Percentiles rank a stretch among this genome's conserved stretches.
Conservation (phyloP, 2,888 invertebrate genomes). For the Timema cristinae region DNA sequence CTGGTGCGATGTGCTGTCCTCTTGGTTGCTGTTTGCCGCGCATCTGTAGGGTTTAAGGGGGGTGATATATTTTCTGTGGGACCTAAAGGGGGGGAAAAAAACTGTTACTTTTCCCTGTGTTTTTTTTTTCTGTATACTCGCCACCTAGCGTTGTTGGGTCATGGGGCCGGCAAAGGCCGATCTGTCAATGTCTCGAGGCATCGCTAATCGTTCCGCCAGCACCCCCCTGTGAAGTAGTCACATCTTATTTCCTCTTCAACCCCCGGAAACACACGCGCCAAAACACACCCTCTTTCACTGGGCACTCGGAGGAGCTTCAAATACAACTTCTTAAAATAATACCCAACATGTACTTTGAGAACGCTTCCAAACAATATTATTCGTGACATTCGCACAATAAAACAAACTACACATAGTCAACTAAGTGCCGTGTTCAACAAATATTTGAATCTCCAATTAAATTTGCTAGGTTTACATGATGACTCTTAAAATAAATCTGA, state of each 20-base stretch:
- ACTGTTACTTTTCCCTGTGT: not conserved
- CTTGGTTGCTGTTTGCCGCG: constrained; percentile 36
- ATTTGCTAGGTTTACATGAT: too few relatives aligned
- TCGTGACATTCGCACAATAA: too few relatives aligned
- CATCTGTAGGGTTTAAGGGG: constrained; percentile 28
- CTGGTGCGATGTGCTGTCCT: constrained; percentile 38
- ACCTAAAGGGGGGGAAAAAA: not conserved
- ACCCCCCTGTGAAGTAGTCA: not conserved
- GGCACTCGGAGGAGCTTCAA: too few relatives aligned
- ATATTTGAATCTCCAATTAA: too few relatives aligned
- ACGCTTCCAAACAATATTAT: too few relatives aligned
- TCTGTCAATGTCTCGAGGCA: constrained; percentile 12
- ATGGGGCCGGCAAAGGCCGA: not conserved
- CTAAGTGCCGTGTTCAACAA: too few relatives aligned
- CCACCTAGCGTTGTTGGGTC: not conserved
- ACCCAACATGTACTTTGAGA: too few relatives aligned
- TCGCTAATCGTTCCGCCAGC: not conserved
- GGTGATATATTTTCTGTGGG: not conserved
- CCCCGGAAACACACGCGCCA: too few relatives aligned
- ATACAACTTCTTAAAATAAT: too few relatives aligned
- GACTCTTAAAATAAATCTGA: too few relatives aligned
- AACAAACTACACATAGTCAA: too few relatives aligned
- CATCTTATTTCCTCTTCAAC: not conserved
- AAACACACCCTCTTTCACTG: too few relatives aligned
- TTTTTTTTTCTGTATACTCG: not conserved